These are phyloP conservation scores for Silvanus unidentatus DNA, from an alignment of 2,888 invertebrate species.

Conservation along the genomic window DNA sequence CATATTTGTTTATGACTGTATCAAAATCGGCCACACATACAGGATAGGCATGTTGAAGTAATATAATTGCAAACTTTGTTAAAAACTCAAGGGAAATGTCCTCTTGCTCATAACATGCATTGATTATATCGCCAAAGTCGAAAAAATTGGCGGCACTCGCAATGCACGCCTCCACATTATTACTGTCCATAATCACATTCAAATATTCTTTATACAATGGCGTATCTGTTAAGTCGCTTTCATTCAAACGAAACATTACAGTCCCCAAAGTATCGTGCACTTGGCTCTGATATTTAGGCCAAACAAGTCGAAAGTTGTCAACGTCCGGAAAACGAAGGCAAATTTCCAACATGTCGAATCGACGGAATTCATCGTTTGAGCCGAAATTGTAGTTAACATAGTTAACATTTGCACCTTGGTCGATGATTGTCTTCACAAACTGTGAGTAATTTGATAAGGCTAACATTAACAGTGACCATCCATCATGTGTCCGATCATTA, in stretches of 20 bases:
- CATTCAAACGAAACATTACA: constrained; percentile 9
- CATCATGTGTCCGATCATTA: constrained; percentile 18
- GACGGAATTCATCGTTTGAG: constrained; percentile 9
- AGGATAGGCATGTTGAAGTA: constrained; percentile 16
- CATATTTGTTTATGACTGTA: constrained; percentile 17
- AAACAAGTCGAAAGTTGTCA: constrained; percentile 22
- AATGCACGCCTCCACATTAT: constrained; percentile 18
- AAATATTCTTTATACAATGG: constrained; percentile 21
- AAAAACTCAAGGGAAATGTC: no score
- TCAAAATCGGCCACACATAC: constrained; percentile 14
- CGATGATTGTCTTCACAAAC: constrained; percentile 24
- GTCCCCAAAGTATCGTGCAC: no score
- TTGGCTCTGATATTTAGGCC: constrained; percentile 17
- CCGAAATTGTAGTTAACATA: no score
- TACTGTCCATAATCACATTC: constrained; percentile 25
- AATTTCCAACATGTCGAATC: constrained; percentile 15
- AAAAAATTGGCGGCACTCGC: neutral
- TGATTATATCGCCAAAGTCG: no score
- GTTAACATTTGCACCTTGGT: constrained; percentile 27
- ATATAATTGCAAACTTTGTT: constrained; percentile 19
- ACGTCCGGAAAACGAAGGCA: constrained; percentile 19
- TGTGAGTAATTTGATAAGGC: constrained; percentile 22
- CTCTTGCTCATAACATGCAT: no score
- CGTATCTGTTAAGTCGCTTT: constrained; percentile 12
- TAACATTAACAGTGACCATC: constrained; percentile 22